phyloP scores from a whole-genome alignment of 2,113 vertebrate species.

The Varanus salvator region DNA sequence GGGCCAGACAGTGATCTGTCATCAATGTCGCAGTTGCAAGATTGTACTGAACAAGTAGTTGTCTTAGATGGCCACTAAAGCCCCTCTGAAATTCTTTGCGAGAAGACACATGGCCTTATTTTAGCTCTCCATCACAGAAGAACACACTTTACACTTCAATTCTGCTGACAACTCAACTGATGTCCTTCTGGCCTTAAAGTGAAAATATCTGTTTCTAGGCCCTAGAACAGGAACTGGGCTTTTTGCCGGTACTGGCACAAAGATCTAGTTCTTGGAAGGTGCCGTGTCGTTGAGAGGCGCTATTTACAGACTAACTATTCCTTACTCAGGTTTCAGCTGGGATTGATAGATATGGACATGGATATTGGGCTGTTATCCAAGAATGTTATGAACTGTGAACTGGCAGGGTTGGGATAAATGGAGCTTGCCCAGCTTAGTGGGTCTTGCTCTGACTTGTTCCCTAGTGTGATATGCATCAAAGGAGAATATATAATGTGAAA shows the following conservation, averaged over 20 bases:
- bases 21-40: not conserved
- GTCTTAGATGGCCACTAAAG: not conserved
- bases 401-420: not conserved
- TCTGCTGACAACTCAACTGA: not conserved
- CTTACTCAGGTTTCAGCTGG: slow-evolving; percentile 57
- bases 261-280: slow-evolving; percentile 45
- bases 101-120: not conserved
- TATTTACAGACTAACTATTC: slow-evolving; percentile 44
- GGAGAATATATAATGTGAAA: not conserved
- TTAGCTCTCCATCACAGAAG: slow-evolving; percentile 12
- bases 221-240: slow-evolving; percentile 34
- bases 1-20: too few species aligned
- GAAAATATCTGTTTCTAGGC: slow-evolving; percentile 14
- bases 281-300: slow-evolving; percentile 51
- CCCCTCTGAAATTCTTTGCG: not conserved
- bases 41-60: not conserved
- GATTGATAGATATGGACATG: slow-evolving; percentile 42
- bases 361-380: slow-evolving; percentile 51
- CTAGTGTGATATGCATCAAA: not conserved
- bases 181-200: not conserved
- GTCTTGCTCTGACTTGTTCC: not conserved
- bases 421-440: not conserved
- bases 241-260: slow-evolving; percentile 35
- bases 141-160: not conserved
- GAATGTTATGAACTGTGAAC: not conserved